These are phyloP conservation scores for Lepidotrigona ventralis DNA, from an alignment of 1,140 invertebrate genomes.

Conservation along the genomic window DNA sequence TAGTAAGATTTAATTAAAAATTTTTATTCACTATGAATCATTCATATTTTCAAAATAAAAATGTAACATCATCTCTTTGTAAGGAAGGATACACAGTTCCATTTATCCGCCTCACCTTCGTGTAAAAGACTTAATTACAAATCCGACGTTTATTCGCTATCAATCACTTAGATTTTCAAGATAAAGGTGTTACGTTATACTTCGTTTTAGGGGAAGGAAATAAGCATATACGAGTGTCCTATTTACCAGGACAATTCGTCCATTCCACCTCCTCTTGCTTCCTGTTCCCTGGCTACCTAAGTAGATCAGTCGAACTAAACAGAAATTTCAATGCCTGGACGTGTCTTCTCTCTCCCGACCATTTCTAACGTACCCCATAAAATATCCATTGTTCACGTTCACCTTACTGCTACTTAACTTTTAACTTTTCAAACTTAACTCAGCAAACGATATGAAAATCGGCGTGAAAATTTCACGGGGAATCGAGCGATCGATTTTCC, in stretches of 20 bases:
- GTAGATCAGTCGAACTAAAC: constrained; percentile 61
- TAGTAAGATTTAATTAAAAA: too few relatives aligned
- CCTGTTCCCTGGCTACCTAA: constrained; percentile 59
- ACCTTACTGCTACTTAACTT: too few relatives aligned
- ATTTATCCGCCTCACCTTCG: too few relatives aligned
- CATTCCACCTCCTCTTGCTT: constrained; percentile 31
- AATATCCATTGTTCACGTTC: not conserved
- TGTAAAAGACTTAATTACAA: not conserved
- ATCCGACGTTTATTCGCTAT: not conserved
- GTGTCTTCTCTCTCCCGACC: not conserved
- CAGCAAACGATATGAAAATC: not conserved
- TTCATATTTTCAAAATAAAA: not conserved
- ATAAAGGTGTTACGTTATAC: not conserved
- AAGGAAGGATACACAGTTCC: not conserved
- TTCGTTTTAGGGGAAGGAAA: not conserved
- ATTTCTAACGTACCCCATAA: not conserved
- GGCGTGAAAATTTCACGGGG: accelerated
- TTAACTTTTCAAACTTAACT: too few relatives aligned
- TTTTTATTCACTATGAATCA: not conserved
- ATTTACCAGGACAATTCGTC: constrained; percentile 13
- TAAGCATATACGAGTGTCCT: constrained; percentile 4
- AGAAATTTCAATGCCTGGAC: not conserved
- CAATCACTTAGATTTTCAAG: not conserved
- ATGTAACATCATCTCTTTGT: too few relatives aligned
- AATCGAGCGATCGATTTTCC: not conserved